phyloP scores from a whole-genome alignment of 2,888 invertebrate species.

The Nomada goodeniana region DNA sequence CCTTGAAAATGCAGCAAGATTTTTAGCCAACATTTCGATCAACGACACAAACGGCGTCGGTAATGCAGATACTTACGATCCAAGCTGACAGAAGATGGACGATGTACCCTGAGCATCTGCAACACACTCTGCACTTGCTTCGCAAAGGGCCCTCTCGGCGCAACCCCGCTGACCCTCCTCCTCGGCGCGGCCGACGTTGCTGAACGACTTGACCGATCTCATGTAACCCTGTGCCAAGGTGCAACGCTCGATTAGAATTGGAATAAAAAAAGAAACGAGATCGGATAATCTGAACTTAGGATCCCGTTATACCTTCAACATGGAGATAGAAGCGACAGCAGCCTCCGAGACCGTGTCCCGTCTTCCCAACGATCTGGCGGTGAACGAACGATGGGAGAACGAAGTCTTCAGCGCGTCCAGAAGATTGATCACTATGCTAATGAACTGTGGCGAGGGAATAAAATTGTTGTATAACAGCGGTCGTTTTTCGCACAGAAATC shows the following conservation, averaged over 20 bases:
- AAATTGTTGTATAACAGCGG: background rate
- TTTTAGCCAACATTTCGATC: too few relatives aligned
- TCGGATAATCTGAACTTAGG: too few relatives aligned
- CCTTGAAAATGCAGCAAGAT: conserved; percentile 84
- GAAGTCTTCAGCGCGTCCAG: conserved; percentile 96
- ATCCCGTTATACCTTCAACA: conserved; percentile 89
- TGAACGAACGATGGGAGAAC: conserved; percentile 95
- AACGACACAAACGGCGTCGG: too few relatives aligned
- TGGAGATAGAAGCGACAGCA: conserved; percentile 93
- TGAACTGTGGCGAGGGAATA: conserved; percentile 88
- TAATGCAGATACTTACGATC: conserved; percentile 90
- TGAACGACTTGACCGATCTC: conserved; percentile 87
- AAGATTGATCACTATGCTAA: conserved; percentile 95
- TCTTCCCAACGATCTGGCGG: conserved; percentile 93
- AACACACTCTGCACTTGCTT: conserved; percentile 95
- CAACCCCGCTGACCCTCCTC: conserved; percentile 94
- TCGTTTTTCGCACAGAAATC: too few relatives aligned
- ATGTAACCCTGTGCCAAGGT: conserved; percentile 90
- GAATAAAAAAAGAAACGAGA: background rate
- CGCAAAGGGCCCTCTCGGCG: conserved; percentile 88
- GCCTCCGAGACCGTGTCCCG: conserved; percentile 96
- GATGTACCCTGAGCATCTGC: conserved; percentile 89
- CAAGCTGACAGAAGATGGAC: conserved; percentile 95
- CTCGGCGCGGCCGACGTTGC: conserved; percentile 88
- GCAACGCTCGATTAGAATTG: background rate